A percentile compares a stretch with the other conserved stretches of the same genome.
phyloP scores from a whole-genome alignment of 2,113 vertebrate species.

The Austrofundulus limnaeus region DNA sequence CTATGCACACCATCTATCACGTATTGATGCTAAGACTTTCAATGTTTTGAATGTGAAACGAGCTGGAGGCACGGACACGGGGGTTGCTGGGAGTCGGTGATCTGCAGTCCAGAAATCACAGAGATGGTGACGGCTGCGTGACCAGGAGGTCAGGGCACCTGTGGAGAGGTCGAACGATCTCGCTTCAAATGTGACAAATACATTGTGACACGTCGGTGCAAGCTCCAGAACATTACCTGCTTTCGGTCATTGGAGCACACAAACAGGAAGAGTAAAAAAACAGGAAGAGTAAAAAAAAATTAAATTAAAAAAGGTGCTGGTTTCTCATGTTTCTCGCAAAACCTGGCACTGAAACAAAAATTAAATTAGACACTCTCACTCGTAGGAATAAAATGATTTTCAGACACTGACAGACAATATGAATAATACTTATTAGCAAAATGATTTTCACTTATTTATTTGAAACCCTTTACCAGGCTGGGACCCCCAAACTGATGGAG shows the following conservation, averaged over 20 bases:
- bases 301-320: conserved; percentile 2
- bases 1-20: neutral
- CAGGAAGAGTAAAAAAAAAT: conserved; percentile 9
- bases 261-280: conserved; percentile 12
- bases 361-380: conserved; percentile 20
- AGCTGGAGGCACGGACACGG: conserved; percentile 14
- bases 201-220: conserved; percentile 58
- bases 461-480: no score
- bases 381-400: conserved; percentile 1
- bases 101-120: conserved; percentile 28
- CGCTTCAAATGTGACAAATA: conserved; percentile 65
- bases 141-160: conserved; percentile 57
- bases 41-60: neutral
- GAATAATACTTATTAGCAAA: no score
- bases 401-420: no score
- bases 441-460: no score
- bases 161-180: conserved; percentile 39
- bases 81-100: conserved; percentile 34
- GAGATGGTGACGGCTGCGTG: conserved; percentile 31
- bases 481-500: no score
- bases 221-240: conserved; percentile 43
- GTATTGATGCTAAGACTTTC: conserved; percentile 6
- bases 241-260: conserved; percentile 35
- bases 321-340: conserved; percentile 24
- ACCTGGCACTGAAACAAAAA: conserved; percentile 37